Evolutionary conservation across 2,888 invertebrate genomes (phyloP), one percentile per base, ranked within the genome.

Genomic region (Cephus pygmeus): DNA sequence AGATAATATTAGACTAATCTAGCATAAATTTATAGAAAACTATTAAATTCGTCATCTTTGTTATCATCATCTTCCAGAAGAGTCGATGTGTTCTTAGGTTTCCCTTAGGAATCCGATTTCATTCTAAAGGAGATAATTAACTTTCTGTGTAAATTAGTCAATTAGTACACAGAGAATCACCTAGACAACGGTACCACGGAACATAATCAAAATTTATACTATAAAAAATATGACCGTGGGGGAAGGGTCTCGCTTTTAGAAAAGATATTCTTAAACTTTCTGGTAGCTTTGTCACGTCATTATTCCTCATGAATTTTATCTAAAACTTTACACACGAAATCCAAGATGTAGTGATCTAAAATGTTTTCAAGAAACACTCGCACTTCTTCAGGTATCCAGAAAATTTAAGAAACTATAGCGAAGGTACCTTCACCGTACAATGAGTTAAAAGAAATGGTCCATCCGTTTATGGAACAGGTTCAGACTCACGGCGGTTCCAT

Each of bases 401-500:
- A 85, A 84, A 80, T 87, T 86, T 85, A 83, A 86, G 83, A 83
- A 79, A 69, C 75, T 9, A 56, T 35, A 35, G 56, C 56, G 56
- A 56, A 56, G 56, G 56, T 56, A 56, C 56, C 56, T 23, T 56
- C 40, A 74, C 15, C 30, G 40, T 36, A 33, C 40, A 23, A 71
- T 71, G 15, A 71, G 71, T 71, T 71, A 71, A 34, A 71, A 31
- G 71, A 33, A 34, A 71, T 71, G 31, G 71, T 71, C 71, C 34
- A 34, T 71, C 71, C 31, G 34, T 71, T 31, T 34, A 71, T 9
- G 71, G 71, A 71, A 71, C 92, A 95, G 93, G 95, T 95, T 81
- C 94, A 96, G 83, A 95, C 95, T 0, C 95, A 95, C 90, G 96
- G 96, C 83, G 97, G 97, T 83, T 96, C 97, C 83, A 96, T 97